Conservation (phyloP, 2,113 vertebrate genomes). For the Thinocorus orbignyianus region DNA sequence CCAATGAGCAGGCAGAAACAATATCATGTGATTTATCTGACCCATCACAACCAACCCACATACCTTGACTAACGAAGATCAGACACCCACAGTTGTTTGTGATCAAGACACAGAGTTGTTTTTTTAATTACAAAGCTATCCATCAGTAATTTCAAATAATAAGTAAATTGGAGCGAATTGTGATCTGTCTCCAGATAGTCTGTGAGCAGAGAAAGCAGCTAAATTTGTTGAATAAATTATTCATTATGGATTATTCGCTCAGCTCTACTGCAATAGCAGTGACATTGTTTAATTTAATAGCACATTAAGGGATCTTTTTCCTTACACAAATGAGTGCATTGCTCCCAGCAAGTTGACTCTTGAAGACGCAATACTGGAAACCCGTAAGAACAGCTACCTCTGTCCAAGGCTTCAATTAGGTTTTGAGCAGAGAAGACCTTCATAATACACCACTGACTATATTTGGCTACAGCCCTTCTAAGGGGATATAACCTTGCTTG, state of each 20-base stretch:
- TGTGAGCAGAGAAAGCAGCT: slow-evolving; percentile 72
- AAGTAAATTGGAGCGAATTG: slow-evolving; percentile 73
- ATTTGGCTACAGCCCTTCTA: background rate
- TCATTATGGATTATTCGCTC: slow-evolving; percentile 73
- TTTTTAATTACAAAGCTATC: slow-evolving; percentile 73
- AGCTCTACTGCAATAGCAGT: slow-evolving; percentile 68
- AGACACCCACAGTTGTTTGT: slow-evolving; percentile 64
- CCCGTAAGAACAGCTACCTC: slow-evolving; percentile 10
- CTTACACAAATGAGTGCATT: slow-evolving; percentile 69
- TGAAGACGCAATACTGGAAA: slow-evolving; percentile 46
- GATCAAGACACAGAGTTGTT: slow-evolving; percentile 68
- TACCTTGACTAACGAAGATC: slow-evolving; percentile 67
- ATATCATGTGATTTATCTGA: slow-evolving; percentile 69
- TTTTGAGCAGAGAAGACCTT: background rate
- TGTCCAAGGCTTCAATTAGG: background rate
- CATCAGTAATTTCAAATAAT: slow-evolving; percentile 74
- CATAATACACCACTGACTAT: background rate
- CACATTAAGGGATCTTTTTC: slow-evolving; percentile 70
- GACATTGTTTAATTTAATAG: slow-evolving; percentile 75
- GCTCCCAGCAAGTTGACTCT: slow-evolving; percentile 67
- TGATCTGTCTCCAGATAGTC: slow-evolving; percentile 74
- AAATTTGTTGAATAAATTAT: slow-evolving; percentile 75
- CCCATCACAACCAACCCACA: slow-evolving; percentile 57
- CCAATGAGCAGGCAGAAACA: slow-evolving; percentile 61
- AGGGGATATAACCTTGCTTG: background rate